Evolutionary conservation across 2,888 invertebrate genomes (phyloP).

Genomic region (Stenichneumon culpator): DNA sequence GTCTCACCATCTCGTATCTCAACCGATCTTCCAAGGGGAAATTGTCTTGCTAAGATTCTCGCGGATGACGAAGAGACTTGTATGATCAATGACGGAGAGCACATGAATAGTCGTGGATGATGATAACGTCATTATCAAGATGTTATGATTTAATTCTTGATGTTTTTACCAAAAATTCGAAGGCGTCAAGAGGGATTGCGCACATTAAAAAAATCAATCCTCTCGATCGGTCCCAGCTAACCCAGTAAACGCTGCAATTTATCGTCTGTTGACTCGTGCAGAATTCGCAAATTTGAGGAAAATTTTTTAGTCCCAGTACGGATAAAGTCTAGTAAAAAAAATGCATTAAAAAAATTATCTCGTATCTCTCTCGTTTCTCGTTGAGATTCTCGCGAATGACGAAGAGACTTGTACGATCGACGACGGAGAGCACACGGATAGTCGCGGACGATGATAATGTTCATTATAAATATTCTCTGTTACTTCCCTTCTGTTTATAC

Average conservation of each 20-base stretch:
- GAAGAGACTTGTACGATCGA: conserved; percentile 38
- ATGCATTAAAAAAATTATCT: background rate
- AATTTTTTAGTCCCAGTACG: background rate
- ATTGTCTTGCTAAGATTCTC: background rate
- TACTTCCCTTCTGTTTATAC: conserved; percentile 42
- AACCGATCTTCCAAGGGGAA: background rate
- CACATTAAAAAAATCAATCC: too few relatives aligned
- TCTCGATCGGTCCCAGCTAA: too few relatives aligned
- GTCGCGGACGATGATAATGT: conserved; percentile 24
- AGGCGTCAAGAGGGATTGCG: background rate
- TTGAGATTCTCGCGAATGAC: background rate
- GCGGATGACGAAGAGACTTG: conserved; percentile 7
- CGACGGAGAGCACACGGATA: conserved; percentile 43
- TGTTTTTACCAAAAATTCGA: background rate
- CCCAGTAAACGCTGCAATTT: too few relatives aligned
- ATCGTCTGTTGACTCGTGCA: background rate
- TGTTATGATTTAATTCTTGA: too few relatives aligned
- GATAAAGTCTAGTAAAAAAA: background rate
- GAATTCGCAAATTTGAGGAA: background rate
- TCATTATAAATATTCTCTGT: conserved; percentile 40
- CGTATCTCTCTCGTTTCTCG: background rate
- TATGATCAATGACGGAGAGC: conserved; percentile 42
- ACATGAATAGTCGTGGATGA: conserved; percentile 40
- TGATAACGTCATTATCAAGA: conserved; percentile 31
- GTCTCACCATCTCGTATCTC: background rate